Conservation (phyloP, 2,888 invertebrate species). For the Drosophila merina region DNA sequence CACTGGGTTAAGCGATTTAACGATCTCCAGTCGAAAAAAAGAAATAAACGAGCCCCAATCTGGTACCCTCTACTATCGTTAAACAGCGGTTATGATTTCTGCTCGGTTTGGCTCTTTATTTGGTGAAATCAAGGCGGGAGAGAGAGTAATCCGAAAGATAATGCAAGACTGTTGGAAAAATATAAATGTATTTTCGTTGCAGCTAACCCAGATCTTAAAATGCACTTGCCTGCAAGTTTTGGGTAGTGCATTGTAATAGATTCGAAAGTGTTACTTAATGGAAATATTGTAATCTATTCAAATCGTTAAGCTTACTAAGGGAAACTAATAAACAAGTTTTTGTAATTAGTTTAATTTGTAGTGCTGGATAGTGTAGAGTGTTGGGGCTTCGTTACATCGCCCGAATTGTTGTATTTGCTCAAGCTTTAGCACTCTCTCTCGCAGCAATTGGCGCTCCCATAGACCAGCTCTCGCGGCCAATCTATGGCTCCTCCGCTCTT, state of each 20-base stretch:
- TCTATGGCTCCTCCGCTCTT: slow-evolving; percentile 3
- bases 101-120: not conserved
- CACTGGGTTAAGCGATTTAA: slow-evolving; percentile 24
- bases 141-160: slow-evolving; percentile 9
- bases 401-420: slow-evolving; percentile 51
- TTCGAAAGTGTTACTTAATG: no score
- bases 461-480: slow-evolving; percentile 9
- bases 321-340: no score
- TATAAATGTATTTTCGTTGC: slow-evolving; percentile 17
- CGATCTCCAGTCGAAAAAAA: slow-evolving; percentile 28
- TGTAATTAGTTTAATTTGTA: not conserved
- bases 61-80: slow-evolving; percentile 7
- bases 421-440: slow-evolving; percentile 67
- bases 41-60: slow-evolving; percentile 27
- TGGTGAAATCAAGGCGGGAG: not conserved
- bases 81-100: not conserved
- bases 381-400: slow-evolving; percentile 52
- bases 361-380: slow-evolving; percentile 42
- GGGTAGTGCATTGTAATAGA: no score
- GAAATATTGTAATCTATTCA: no score
- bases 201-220: slow-evolving; percentile 3
- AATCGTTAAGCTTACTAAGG: no score
- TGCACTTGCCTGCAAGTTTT: not conserved
- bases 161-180: slow-evolving; percentile 17
- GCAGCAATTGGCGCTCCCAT: slow-evolving; percentile 21